A percentile compares a stretch with the other conserved stretches of the same genome.
Conservation (phyloP, 35 echinoderm and acorn worm species). For the Apostichopus japonicus region DNA sequence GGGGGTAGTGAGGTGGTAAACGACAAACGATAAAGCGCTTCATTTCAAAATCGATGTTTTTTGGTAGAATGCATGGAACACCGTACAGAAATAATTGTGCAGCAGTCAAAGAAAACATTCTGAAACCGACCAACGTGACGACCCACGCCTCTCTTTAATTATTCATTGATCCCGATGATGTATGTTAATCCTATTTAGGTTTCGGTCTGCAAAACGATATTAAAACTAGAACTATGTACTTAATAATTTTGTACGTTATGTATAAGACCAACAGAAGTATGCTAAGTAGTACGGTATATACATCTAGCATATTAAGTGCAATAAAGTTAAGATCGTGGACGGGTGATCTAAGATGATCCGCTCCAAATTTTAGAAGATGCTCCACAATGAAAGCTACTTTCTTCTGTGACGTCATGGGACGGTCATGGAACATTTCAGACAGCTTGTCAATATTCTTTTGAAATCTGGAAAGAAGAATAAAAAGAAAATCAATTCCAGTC, state of each 20-base stretch:
- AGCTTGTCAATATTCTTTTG: background rate
- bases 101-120: too few species aligned
- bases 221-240: background rate
- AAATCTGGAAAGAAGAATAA: constrained; percentile 45
- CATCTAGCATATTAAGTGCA: constrained; percentile 54
- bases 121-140: too few species aligned
- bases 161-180: background rate
- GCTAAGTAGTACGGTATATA: constrained; percentile 2
- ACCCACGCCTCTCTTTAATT: too few species aligned
- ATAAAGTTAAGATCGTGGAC: constrained; percentile 49
- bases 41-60: too few species aligned
- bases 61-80: too few species aligned
- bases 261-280: constrained; percentile 4
- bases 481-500: background rate
- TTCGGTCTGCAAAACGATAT: constrained; percentile 26
- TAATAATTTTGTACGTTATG: background rate
- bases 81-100: too few species aligned
- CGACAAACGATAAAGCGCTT: background rate
- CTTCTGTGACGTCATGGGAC: constrained; percentile 29
- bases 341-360: constrained; percentile 44
- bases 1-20: too few species aligned
- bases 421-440: constrained; percentile 33
- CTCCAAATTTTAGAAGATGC: constrained; percentile 60
- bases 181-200: constrained; percentile 55
- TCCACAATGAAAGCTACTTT: constrained; percentile 19